These are phyloP conservation scores for Sebastes dallii DNA, from an alignment of 2,797 vertebrate species.

Conservation along the genomic window DNA sequence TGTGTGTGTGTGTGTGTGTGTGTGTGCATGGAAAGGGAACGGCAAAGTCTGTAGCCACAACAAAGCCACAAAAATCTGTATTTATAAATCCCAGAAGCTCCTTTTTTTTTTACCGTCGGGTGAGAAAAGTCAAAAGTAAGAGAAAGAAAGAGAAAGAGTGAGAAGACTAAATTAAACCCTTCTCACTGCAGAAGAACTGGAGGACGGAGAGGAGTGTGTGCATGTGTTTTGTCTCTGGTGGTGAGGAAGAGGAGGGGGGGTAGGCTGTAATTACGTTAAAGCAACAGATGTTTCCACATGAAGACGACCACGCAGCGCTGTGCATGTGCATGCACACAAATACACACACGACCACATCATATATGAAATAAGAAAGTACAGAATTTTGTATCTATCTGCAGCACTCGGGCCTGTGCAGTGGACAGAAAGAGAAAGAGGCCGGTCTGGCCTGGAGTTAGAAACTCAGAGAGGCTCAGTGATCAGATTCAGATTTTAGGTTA, in stretches of 20 bases:
- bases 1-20: constrained; percentile 26
- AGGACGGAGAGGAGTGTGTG: neutral
- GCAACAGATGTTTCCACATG: constrained; percentile 82
- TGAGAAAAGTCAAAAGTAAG: constrained; percentile 20
- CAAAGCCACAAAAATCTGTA: constrained; percentile 53
- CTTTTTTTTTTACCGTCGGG: neutral
- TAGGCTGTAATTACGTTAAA: constrained; percentile 75
- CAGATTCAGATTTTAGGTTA: constrained; percentile 24
- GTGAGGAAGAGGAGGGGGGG: constrained; percentile 36
- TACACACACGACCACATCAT: constrained; percentile 60
- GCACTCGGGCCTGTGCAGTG: constrained; percentile 15
- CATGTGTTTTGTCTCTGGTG: constrained; percentile 41
- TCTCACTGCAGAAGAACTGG: neutral
- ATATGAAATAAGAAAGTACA: constrained; percentile 34
- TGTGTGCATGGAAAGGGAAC: constrained; percentile 29
- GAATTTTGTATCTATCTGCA: constrained; percentile 26
- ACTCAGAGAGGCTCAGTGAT: neutral
- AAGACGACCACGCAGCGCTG: constrained; percentile 64
- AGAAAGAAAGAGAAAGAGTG: constrained; percentile 1
- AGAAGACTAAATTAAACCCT: neutral
- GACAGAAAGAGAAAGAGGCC: constrained; percentile 28
- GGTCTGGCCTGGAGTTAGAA: constrained; percentile 26
- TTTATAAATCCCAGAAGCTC: constrained; percentile 39
- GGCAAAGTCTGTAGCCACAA: constrained; percentile 61
- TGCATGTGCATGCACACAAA: constrained; percentile 47